phyloP scores from a whole-genome alignment of 2,888 invertebrate genomes.

The Coecobrya sp. region DNA sequence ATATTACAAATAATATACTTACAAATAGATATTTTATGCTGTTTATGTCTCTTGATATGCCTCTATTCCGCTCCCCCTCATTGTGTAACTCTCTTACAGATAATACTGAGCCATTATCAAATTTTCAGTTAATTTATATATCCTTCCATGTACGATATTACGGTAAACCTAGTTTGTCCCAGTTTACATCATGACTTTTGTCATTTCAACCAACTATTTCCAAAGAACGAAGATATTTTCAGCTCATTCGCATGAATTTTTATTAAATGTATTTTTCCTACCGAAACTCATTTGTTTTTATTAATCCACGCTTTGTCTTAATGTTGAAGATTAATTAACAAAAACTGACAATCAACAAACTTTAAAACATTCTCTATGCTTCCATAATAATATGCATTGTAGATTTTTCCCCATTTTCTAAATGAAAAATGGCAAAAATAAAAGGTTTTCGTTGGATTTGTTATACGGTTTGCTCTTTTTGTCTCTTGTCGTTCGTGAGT shows the following conservation, averaged over 20 bases:
- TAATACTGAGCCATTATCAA: conserved; percentile 33
- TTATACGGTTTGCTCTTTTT: background rate
- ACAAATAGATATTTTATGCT: no score
- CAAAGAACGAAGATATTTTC: background rate
- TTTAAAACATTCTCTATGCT: background rate
- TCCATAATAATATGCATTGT: conserved; percentile 23
- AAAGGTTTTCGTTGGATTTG: background rate
- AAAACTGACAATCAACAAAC: conserved; percentile 63
- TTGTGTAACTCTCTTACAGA: background rate
- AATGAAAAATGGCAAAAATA: conserved; percentile 63
- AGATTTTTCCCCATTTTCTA: conserved; percentile 35
- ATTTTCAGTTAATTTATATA: conserved; percentile 40
- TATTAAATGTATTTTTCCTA: background rate
- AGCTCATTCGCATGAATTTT: background rate
- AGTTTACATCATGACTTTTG: background rate
- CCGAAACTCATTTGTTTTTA: conserved; percentile 45
- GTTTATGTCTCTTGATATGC: conserved; percentile 4
- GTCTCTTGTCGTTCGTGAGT: conserved; percentile 7
- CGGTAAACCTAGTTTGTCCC: background rate
- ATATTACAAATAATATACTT: no score
- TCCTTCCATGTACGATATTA: conserved; percentile 11
- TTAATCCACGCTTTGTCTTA: conserved; percentile 58
- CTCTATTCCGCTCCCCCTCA: background rate
- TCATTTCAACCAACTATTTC: background rate
- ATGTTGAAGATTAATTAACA: conserved; percentile 72